Percentiles rank a stretch among this genome's conserved stretches.
phyloP scores from a whole-genome alignment of 2,888 invertebrate species.

The Sceliomorpha sp. region DNA sequence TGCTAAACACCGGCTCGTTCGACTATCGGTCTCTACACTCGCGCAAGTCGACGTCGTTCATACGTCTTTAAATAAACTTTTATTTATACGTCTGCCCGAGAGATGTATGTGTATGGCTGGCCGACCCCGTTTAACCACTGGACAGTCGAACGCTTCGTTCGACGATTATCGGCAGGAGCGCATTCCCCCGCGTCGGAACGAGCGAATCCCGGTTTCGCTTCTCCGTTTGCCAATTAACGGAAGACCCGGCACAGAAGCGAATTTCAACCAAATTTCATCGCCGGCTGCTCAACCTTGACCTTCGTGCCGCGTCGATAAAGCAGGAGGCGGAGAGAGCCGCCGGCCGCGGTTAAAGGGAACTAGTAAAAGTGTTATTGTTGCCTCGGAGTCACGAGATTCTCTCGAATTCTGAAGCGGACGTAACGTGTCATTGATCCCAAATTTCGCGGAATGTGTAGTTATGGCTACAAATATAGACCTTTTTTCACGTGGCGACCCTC shows the following conservation, averaged over 20 bases:
- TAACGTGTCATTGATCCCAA: too few relatives aligned
- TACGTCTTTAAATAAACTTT: slow-evolving; percentile 79
- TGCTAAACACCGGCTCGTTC: slow-evolving; percentile 16
- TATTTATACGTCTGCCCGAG: slow-evolving; percentile 75
- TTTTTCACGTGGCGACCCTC: too few relatives aligned
- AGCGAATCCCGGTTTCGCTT: slow-evolving; percentile 29
- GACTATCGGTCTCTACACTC: slow-evolving; percentile 43
- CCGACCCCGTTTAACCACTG: slow-evolving; percentile 48
- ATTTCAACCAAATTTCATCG: slow-evolving; percentile 40
- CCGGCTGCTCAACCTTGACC: slow-evolving; percentile 40
- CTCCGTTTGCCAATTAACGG: slow-evolving; percentile 42
- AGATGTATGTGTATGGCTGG: slow-evolving; percentile 75
- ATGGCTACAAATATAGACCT: too few relatives aligned
- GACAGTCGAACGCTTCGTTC: slow-evolving; percentile 28
- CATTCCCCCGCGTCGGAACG: slow-evolving; percentile 35
- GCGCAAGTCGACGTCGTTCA: slow-evolving; percentile 65
- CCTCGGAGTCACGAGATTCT: too few relatives aligned
- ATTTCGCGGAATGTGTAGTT: too few relatives aligned
- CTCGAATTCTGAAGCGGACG: too few relatives aligned
- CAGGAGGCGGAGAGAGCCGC: too few relatives aligned
- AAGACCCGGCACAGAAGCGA: slow-evolving; percentile 35
- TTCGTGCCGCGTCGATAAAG: slow-evolving; percentile 25
- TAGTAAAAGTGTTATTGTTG: slow-evolving; percentile 17
- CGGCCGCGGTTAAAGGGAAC: too few relatives aligned
- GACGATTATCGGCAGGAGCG: slow-evolving; percentile 44